Percentiles rank a stretch among this genome's conserved stretches.
phyloP scores from a whole-genome alignment of 2,888 invertebrate species.

The Luperina nickerlii region DNA sequence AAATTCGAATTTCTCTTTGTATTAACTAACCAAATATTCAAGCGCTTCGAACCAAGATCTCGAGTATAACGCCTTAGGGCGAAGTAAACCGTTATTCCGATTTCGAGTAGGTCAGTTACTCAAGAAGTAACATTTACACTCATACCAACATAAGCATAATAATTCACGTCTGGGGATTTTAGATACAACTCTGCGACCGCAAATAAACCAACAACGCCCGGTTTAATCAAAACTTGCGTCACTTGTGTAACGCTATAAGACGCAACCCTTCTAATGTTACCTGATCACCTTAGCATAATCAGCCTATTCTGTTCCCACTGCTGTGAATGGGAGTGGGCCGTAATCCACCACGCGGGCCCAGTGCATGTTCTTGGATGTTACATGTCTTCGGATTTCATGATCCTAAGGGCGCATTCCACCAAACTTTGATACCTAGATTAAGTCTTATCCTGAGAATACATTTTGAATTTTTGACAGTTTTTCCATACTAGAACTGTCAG shows the following conservation, averaged over 20 bases:
- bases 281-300: conserved; percentile 57
- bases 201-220: conserved; percentile 69
- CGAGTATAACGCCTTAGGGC: conserved; percentile 14
- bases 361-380: too few relatives aligned
- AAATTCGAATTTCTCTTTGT: conserved; percentile 40
- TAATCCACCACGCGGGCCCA: too few relatives aligned
- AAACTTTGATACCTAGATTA: too few relatives aligned
- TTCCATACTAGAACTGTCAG: too few relatives aligned
- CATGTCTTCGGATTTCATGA: not conserved
- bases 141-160: conserved; percentile 28
- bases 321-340: not conserved
- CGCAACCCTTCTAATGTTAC: conserved; percentile 64
- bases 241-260: conserved; percentile 74
- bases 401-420: not conserved
- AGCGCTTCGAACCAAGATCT: conserved; percentile 12
- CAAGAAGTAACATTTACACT: conserved; percentile 24
- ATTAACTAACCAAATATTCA: conserved; percentile 14
- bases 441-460: too few relatives aligned
- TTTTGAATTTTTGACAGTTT: too few relatives aligned
- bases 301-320: not conserved
- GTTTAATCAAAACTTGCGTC: conserved; percentile 80
- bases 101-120: conserved; percentile 32
- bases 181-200: conserved; percentile 62
- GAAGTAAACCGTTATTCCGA: conserved; percentile 34
- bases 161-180: conserved; percentile 52